Base-by-base conservation (phyloP, 2,888 invertebrate genomes). In the Thalpophila matura region DNA sequence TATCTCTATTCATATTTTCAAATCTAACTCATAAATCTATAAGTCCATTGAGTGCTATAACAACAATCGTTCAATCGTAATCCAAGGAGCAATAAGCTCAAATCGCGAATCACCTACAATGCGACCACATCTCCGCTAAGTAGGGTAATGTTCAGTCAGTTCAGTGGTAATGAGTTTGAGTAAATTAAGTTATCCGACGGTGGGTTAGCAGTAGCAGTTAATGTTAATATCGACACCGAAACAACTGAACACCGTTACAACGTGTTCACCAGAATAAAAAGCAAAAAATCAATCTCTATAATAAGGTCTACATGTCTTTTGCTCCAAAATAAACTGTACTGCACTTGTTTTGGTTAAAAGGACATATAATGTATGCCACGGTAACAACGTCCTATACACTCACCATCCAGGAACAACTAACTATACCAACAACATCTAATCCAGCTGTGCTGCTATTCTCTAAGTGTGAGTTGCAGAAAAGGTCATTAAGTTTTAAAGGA, bases 141-240 rank as follows among this genome's bases (percentile, higher is more conserved):
- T 84, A 72, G 84, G 82, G 79, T 83, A 84, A 84, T 85, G 81
- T 54, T 33, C 72, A 70, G 40, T 37, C 20, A 71, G 81, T 54
- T 33, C 72, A 70, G 40, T 37, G 22, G 72, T 81, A 83, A 83
- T 82, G 75, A 74, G 79, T 67, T 78, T 73, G 55, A 61, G 63
- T 70, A 79, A 79, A 81, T 83, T 71, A 77, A 79, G 78, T 77
- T 74, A 74, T 72, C 67, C 42, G 55, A 51, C 60, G 75, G 60
- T 63, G 45, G 45, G 68, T 70, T 46, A 60, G 67, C 74, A 62
- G 69, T 45, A 43, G 55, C 69, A 63, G 72, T 55, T 55, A 56
- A 59, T 51, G 54, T 57, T 61, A 61, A 55, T 62, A 68, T 63
- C 29, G 65, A 59, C 68, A 59, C 65, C 66, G 45, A 74, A 65